Evolutionary conservation across 2,797 vertebrate species (phyloP).

Genomic region (Poeciliopsis gracilis): DNA sequence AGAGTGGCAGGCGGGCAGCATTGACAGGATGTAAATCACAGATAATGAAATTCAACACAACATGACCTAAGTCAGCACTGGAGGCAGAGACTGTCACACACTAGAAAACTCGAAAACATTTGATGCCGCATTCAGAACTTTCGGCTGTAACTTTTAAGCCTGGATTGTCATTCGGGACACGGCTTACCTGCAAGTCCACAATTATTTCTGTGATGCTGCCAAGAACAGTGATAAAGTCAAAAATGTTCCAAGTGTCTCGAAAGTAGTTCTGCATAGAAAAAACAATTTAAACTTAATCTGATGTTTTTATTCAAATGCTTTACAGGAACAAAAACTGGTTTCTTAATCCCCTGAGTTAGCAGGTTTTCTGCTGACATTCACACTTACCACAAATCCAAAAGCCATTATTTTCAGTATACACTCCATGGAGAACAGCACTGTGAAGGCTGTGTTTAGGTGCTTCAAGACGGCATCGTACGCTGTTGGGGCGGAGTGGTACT

Average conservation of each 20-base stretch:
- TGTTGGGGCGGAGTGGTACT: constrained; percentile 95
- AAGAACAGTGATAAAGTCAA: constrained; percentile 98
- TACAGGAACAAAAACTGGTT: neutral
- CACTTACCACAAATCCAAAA: constrained; percentile 93
- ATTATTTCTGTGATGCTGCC: constrained; percentile 98
- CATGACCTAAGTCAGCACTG: constrained; percentile 57
- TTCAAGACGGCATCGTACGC: constrained; percentile 94
- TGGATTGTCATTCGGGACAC: constrained; percentile 36
- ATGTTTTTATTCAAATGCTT: neutral
- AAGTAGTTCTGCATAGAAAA: constrained; percentile 92
- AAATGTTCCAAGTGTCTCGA: constrained; percentile 99
- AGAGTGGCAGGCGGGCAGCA: constrained; percentile 54
- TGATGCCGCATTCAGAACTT: constrained; percentile 8
- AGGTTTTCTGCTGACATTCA: neutral
- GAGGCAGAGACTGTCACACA: constrained; percentile 50
- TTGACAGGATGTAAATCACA: constrained; percentile 61
- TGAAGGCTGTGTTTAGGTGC: constrained; percentile 97
- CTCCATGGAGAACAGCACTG: constrained; percentile 97
- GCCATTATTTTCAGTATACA: constrained; percentile 97
- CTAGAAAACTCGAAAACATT: constrained; percentile 40
- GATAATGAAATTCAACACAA: constrained; percentile 65
- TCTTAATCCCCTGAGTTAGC: neutral
- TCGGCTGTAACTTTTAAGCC: constrained; percentile 35
- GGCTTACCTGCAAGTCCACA: constrained; percentile 93
- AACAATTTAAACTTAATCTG: neutral